Base-by-base conservation (phyloP, 2,113 vertebrate species). In the Xyrauchen texanus region DNA sequence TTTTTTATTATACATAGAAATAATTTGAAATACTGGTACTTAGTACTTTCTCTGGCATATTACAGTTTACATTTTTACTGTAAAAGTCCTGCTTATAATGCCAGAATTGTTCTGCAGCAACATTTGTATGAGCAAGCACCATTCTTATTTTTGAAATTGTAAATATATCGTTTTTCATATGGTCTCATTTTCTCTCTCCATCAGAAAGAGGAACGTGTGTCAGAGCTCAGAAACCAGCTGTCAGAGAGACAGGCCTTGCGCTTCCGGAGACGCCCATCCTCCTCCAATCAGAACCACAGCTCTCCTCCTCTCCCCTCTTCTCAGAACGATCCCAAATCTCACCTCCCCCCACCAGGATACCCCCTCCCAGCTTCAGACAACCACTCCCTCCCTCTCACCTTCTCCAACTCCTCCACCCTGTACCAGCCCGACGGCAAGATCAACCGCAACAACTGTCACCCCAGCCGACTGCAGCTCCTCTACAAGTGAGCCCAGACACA, bases 181-280 rank as follows among this genome's bases (percentile, higher is more conserved):
- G 5, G 16, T 0, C 2, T 53, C 16, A 52, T 72, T 45, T 9
- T 75, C 76, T 81, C 57, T 75, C 9, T 5, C 5, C 13, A 5
- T 21, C 91, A 98, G 96, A 98, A 98, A 88, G 95, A 97, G 80
- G 96, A 98, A 63, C 88, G 96, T 0, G 96, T 98, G 0, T 95
- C 95, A 0, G 96, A 96, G 16, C 93, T 97, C 34, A 94, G 96
- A 71, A 96, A 95, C 83, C 96, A 97, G 88, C 93, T 97, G 81
- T 93, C 94, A 7, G 95, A 95, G 81, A 89, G 96, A 0, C 95
- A 96, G 87, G 94, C 96, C 79, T 90, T 96, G 1, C 94, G 96
- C 0, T 95, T 95, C 7, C 92, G 96, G 62, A 93, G 95, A 45
- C 93, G 89, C 0, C 92, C 95, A 0, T 94, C 95, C 0, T 84